Conservation (phyloP, 2,113 vertebrate genomes). For the Amia ocellicauda region DNA sequence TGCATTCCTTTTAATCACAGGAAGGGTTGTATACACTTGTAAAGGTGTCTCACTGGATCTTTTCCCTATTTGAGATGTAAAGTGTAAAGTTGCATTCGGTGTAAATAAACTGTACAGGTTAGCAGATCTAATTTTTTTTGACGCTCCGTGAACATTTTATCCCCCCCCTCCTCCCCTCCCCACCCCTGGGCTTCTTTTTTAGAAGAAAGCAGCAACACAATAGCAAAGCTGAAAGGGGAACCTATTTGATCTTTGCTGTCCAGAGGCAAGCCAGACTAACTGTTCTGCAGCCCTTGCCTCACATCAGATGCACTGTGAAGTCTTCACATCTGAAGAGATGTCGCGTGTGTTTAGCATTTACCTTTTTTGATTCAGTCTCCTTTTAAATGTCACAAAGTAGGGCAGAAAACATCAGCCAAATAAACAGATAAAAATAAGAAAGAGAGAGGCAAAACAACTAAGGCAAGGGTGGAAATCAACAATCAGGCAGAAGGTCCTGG, state of each 20-base stretch:
- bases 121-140: slow-evolving; percentile 51
- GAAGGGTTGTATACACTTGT: slow-evolving; percentile 52
- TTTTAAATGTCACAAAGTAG: slow-evolving; percentile 86
- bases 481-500: slow-evolving; percentile 70
- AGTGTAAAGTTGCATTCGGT: slow-evolving; percentile 43
- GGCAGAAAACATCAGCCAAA: slow-evolving; percentile 80
- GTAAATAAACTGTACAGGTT: slow-evolving; percentile 46
- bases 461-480: slow-evolving; percentile 51
- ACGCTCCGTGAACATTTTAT: slow-evolving; percentile 31
- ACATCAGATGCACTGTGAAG: slow-evolving; percentile 65
- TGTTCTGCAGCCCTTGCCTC: slow-evolving; percentile 46
- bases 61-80: slow-evolving; percentile 51
- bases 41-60: slow-evolving; percentile 69
- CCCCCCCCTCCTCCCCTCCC: slow-evolving; percentile 13
- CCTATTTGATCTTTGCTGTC: slow-evolving; percentile 61
- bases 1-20: slow-evolving; percentile 65
- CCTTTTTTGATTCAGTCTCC: slow-evolving; percentile 74
- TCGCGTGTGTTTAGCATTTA: slow-evolving; percentile 66
- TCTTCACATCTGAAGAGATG: slow-evolving; percentile 59
- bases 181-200: slow-evolving; percentile 42
- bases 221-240: slow-evolving; percentile 53
- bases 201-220: slow-evolving; percentile 53
- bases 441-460: not conserved
- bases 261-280: slow-evolving; percentile 61
- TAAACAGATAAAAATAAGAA: slow-evolving; percentile 72